Evolutionary conservation across 1,140 invertebrate genomes (phyloP), one percentile per base, ranked within the genome.

Genomic region (Drosophila equinoxialis): DNA sequence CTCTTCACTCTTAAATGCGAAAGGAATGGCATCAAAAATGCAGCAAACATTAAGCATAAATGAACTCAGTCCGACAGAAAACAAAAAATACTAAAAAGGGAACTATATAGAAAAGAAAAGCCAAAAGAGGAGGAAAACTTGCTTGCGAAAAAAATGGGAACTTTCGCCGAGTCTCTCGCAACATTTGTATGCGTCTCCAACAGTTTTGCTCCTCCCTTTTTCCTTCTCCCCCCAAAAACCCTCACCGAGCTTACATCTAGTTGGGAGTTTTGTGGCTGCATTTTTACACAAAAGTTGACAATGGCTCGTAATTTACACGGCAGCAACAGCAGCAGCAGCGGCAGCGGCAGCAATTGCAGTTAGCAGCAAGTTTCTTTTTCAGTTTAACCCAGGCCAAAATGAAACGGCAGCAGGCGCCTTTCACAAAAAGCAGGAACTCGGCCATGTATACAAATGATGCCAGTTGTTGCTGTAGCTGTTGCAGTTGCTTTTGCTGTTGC

Each of bases 261-360:
- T 59, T 1, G 63, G 20, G 42, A 77, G 68, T 63, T 76, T 37
- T 63, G 58, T 62, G 68, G 59, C 68, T 65, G 59, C 68, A 72
- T 68, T 79, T 79, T 69, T 69, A 45, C 69, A 71, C 75, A 79
- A 81, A 68, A 76, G 83, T 72, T 84, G 81, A 84, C 81, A 86
- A 86, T 86, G 65, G 82, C 57, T 68, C 69, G 76, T 81, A 86
- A 86, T 86, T 86, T 86, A 87, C 82, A 87, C 82, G 76, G 76
- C 71, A 60, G 41, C 58, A 59, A 14, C 78, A 66, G 71, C 48
- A 51, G 68, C 70, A 60, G 55, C 23, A 39, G 11, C 72, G 41
- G 55, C 63, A 51, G 20, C 51, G 59, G 42, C 61, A 35, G 30
- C 20, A 33, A 37, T 11, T 41, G 10, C 54, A 57, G 54, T 57